A percentile compares a stretch with the other conserved stretches of the same genome.
Conservation (phyloP, 2,888 invertebrate genomes). For the Spicauda simplicius region DNA sequence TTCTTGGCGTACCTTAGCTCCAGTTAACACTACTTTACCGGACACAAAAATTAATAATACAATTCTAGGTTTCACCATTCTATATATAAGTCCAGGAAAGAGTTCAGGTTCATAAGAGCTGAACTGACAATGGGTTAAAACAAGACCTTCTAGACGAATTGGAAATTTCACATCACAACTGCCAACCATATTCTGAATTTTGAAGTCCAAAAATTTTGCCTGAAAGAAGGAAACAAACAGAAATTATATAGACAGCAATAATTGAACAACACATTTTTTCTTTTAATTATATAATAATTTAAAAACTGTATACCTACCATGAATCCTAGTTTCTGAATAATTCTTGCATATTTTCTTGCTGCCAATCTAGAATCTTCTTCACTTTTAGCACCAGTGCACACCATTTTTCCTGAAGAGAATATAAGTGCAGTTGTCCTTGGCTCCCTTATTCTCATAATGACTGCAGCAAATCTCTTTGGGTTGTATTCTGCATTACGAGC, state of each 20-base stretch:
- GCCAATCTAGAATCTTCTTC: constrained; percentile 92
- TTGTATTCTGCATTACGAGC: constrained; percentile 99
- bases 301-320: constrained; percentile 86
- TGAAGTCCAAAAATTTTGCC: constrained; percentile 93
- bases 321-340: constrained; percentile 93
- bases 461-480: constrained; percentile 99
- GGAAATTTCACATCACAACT: constrained; percentile 92
- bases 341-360: constrained; percentile 92
- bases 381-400: constrained; percentile 93
- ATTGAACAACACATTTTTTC: no score
- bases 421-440: constrained; percentile 92
- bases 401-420: constrained; percentile 93
- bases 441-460: constrained; percentile 97
- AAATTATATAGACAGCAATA: background rate
- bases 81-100: constrained; percentile 98
- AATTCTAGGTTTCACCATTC: constrained; percentile 98
- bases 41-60: constrained; percentile 99
- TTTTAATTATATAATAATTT: no score
- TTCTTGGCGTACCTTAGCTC: constrained; percentile 96
- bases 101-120: constrained; percentile 98
- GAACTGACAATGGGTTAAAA: constrained; percentile 90
- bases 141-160: constrained; percentile 89
- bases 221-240: constrained; percentile 66
- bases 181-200: constrained; percentile 92
- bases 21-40: constrained; percentile 99